Conservation (phyloP, 2,113 vertebrate species). For the Nothobranchius furzeri region DNA sequence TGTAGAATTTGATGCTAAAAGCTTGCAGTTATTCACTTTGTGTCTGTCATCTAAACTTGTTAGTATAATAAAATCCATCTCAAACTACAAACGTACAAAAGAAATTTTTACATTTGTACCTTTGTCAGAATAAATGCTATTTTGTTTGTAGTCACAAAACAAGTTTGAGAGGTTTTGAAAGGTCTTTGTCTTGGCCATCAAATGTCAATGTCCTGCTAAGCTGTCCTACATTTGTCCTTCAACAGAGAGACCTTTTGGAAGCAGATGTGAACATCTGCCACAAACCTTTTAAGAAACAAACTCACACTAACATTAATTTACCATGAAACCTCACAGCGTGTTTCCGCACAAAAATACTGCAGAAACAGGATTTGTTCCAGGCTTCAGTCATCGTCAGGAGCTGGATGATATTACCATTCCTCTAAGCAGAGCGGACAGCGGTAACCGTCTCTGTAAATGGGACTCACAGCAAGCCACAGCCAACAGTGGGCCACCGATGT, state of each 20-base stretch:
- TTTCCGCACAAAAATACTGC: constrained; percentile 1
- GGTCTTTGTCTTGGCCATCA: neutral
- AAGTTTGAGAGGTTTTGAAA: no score
- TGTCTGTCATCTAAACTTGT: no score
- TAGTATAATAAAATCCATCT: no score
- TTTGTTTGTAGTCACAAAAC: no score
- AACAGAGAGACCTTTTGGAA: constrained; percentile 34
- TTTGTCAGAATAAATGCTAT: no score
- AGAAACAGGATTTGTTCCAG: constrained; percentile 17
- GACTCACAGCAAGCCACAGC: constrained; percentile 53
- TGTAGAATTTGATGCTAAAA: neutral
- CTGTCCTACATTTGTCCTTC: constrained; percentile 14
- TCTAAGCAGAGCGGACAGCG: constrained; percentile 66
- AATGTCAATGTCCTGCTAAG: constrained; percentile 1
- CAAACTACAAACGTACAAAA: no score
- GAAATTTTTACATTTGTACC: no score
- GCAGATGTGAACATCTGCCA: constrained; percentile 41
- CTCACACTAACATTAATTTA: constrained; percentile 47
- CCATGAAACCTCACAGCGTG: constrained; percentile 57
- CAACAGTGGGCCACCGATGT: constrained; percentile 73
- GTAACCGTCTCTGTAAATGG: constrained; percentile 57
- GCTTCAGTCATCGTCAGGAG: constrained; percentile 21
- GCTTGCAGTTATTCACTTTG: no score
- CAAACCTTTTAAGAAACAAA: constrained; percentile 6
- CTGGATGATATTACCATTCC: constrained; percentile 31